phyloP scores from a whole-genome alignment of 2,113 vertebrate species.

The Nanorana parkeri region DNA sequence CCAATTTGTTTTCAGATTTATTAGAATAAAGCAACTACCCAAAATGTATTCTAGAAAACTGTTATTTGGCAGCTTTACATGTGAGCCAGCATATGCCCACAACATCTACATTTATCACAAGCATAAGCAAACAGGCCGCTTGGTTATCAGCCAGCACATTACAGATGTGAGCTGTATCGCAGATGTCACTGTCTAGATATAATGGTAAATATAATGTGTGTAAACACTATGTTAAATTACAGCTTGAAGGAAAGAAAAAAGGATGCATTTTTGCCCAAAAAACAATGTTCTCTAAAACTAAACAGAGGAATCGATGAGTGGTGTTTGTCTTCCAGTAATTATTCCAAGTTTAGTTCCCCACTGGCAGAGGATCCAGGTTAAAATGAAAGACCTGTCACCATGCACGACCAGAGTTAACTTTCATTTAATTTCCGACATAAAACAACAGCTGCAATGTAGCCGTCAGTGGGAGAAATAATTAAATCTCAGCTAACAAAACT shows the following conservation, averaged over 20 bases:
- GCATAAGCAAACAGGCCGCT: not conserved
- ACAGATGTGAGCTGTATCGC: not conserved
- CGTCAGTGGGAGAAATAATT: slow-evolving; percentile 44
- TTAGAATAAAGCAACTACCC: not conserved
- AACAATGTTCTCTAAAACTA: not conserved
- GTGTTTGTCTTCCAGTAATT: slow-evolving; percentile 48
- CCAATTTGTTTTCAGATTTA: slow-evolving; percentile 2
- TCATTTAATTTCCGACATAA: slow-evolving; percentile 52
- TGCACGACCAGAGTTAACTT: slow-evolving; percentile 47
- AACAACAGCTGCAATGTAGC: slow-evolving; percentile 45
- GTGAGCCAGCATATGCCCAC: slow-evolving; percentile 6
- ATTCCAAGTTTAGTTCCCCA: slow-evolving; percentile 37
- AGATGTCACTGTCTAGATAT: slow-evolving; percentile 4
- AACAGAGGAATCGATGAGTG: slow-evolving; percentile 13
- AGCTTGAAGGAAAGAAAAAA: not conserved
- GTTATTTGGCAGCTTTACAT: slow-evolving; percentile 6
- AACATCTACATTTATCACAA: slow-evolving; percentile 15
- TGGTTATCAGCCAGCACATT: slow-evolving; percentile 20
- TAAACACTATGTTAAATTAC: slow-evolving; percentile 26
- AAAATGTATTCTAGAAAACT: not conserved
- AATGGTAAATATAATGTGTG: not conserved
- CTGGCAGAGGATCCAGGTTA: slow-evolving; percentile 45
- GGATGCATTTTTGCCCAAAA: not conserved
- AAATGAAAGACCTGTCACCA: slow-evolving; percentile 32
- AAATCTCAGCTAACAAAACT: slow-evolving; percentile 35